Percentiles rank a stretch among this genome's conserved stretches.
Conservation (phyloP, 2,888 invertebrate genomes). For the Sycophila texana region DNA sequence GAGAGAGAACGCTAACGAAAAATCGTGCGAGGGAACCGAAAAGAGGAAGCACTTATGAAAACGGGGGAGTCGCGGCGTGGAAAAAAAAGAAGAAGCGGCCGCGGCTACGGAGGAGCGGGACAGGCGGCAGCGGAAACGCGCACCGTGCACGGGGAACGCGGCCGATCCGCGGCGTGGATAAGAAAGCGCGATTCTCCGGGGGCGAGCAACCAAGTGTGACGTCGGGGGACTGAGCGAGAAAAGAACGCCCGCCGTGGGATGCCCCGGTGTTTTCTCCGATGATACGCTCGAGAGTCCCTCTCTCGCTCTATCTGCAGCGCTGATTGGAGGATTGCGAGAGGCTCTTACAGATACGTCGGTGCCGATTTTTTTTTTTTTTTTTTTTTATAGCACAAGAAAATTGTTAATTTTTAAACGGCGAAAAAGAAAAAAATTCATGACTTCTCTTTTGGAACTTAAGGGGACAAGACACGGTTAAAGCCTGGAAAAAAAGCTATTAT, state of each 20-base stretch:
- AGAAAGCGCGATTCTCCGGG: constrained; percentile 48
- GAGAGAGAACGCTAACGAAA: no score
- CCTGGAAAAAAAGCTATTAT: no score
- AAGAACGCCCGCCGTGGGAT: constrained; percentile 13
- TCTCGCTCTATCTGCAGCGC: background rate
- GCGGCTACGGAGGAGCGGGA: no score
- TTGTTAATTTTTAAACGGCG: no score
- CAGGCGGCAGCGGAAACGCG: constrained; percentile 56
- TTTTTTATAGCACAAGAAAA: background rate
- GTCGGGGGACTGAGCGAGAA: constrained; percentile 42
- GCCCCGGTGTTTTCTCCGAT: constrained; percentile 6
- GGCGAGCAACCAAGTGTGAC: constrained; percentile 64
- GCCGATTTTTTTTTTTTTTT: background rate
- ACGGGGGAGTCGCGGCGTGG: no score
- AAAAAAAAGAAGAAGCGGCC: no score
- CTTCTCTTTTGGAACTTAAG: no score
- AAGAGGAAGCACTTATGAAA: no score
- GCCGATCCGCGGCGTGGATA: constrained; percentile 65
- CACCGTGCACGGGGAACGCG: constrained; percentile 61
- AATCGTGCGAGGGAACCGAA: no score
- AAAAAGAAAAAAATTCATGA: no score
- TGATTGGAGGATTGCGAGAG: background rate
- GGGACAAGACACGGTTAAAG: no score
- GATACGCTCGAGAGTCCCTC: constrained; percentile 7
- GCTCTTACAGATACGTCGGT: background rate